phyloP scores from a whole-genome alignment of 2,113 vertebrate genomes.

The Epinephelus cyanopodus region DNA sequence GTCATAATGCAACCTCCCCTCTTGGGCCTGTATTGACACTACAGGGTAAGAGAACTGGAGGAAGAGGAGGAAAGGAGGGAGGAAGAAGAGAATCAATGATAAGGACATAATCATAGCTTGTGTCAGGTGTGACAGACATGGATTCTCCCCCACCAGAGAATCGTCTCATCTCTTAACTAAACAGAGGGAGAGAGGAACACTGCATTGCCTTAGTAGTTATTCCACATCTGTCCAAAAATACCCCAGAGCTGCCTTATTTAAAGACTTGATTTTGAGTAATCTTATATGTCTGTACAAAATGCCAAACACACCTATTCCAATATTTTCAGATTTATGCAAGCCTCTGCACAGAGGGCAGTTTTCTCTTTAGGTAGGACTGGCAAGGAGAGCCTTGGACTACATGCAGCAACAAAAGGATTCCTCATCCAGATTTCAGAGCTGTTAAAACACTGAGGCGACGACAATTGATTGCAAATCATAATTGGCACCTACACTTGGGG shows the following conservation, averaged over 20 bases:
- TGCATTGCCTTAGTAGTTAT: slow-evolving; percentile 75
- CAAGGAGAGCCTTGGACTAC: slow-evolving; percentile 63
- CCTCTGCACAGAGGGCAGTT: slow-evolving; percentile 42
- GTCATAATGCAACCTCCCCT: slow-evolving; percentile 69
- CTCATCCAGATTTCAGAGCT: slow-evolving; percentile 52
- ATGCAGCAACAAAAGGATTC: slow-evolving; percentile 72
- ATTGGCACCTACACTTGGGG: slow-evolving; percentile 66
- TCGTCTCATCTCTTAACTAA: slow-evolving; percentile 47
- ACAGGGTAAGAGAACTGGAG: slow-evolving; percentile 56
- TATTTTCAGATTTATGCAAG: slow-evolving; percentile 63
- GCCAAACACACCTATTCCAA: slow-evolving; percentile 66
- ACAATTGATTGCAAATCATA: slow-evolving; percentile 56
- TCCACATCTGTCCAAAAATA: slow-evolving; percentile 73
- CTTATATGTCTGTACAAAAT: slow-evolving; percentile 79
- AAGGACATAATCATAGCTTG: slow-evolving; percentile 57
- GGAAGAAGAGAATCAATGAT: slow-evolving; percentile 55
- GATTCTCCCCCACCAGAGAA: slow-evolving; percentile 50
- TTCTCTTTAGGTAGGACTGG: slow-evolving; percentile 62
- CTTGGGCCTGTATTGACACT: slow-evolving; percentile 60
- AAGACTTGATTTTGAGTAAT: slow-evolving; percentile 68
- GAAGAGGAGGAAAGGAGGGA: slow-evolving; percentile 40
- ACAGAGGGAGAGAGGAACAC: slow-evolving; percentile 67
- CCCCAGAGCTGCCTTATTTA: slow-evolving; percentile 79
- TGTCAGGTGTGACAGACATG: slow-evolving; percentile 51
- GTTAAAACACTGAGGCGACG: slow-evolving; percentile 60